phyloP scores from a whole-genome alignment of 2,113 vertebrate species.

The Pachyramphus minor region DNA sequence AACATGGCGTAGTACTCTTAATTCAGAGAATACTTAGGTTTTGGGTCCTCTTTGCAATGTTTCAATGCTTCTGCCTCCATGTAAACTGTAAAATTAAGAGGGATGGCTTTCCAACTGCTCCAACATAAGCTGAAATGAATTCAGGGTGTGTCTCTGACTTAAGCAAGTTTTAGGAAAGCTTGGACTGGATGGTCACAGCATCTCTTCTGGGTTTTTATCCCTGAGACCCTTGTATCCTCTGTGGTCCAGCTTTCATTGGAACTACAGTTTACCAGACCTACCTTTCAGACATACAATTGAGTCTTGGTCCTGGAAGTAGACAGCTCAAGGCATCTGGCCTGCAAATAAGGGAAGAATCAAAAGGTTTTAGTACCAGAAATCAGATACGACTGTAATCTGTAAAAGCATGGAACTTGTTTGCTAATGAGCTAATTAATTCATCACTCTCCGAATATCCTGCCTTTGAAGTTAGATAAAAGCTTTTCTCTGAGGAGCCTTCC shows the following conservation, averaged over 20 bases:
- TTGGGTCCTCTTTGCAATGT: background rate
- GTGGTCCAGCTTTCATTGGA: background rate
- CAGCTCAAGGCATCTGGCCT: background rate
- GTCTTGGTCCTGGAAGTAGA: background rate
- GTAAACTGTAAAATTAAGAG: background rate
- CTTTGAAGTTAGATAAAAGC: conserved; percentile 34
- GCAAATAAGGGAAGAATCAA: background rate
- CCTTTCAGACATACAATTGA: background rate
- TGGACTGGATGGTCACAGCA: background rate
- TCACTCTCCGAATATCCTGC: background rate
- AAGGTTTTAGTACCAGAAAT: background rate
- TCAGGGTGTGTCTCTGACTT: background rate
- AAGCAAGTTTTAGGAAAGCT: background rate
- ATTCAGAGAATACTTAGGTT: background rate
- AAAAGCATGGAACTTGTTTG: background rate
- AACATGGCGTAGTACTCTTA: background rate
- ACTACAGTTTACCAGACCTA: background rate
- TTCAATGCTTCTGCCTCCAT: background rate
- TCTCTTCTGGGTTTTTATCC: background rate
- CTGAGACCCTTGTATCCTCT: background rate
- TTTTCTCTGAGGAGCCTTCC: background rate
- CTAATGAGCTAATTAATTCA: background rate
- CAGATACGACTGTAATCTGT: background rate
- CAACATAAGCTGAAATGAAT: background rate
- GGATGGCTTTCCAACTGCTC: background rate